These are phyloP conservation scores for Sakesphorus luctuosus DNA, from an alignment of 2,113 vertebrate species.

Conservation along the genomic window DNA sequence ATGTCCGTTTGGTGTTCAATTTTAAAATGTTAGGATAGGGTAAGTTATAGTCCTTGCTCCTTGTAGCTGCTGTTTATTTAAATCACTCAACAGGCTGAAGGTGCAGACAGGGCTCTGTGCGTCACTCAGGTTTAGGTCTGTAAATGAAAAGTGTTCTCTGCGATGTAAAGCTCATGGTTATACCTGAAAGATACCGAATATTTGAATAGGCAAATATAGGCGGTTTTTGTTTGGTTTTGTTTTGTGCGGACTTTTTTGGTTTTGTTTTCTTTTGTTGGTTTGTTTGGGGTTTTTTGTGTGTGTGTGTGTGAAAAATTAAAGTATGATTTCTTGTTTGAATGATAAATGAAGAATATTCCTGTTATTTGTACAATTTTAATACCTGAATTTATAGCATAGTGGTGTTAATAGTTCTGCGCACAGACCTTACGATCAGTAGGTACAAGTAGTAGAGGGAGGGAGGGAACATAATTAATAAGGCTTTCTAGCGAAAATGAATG, in stretches of 20 bases:
- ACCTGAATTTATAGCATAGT: not conserved
- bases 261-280: not conserved
- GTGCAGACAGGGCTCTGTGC: not conserved
- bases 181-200: not conserved
- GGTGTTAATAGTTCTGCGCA: not conserved
- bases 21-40: not conserved
- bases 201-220: not conserved
- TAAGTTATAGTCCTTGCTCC: not conserved
- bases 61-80: not conserved
- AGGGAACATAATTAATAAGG: not conserved
- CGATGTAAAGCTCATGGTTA: not conserved
- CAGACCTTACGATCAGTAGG: not conserved
- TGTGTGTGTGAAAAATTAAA: not conserved
- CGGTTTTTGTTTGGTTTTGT: not conserved
- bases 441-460: not conserved
- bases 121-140: fast-evolving
- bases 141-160: not conserved
- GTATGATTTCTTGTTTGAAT: not conserved
- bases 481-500: not conserved
- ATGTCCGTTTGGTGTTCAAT: not conserved
- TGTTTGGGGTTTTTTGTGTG: not conserved
- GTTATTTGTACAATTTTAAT: not conserved
- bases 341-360: not conserved
- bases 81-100: not conserved
- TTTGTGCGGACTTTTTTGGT: not conserved